Conservation (phyloP, 2,888 invertebrate species). For the Limnephilus marmoratus region DNA sequence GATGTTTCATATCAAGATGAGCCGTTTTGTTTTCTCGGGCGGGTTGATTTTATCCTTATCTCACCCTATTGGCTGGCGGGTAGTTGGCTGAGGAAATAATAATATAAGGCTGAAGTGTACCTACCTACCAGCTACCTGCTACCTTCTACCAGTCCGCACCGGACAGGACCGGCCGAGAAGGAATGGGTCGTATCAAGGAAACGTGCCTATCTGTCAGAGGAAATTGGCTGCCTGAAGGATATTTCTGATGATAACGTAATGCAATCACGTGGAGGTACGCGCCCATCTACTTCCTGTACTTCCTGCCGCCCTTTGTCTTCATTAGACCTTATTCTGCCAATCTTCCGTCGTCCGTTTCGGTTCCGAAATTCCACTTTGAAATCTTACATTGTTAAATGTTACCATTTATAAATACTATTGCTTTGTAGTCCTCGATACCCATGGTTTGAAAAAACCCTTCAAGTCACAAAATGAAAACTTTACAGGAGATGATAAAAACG, state of each 20-base stretch:
- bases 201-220: constrained; percentile 61
- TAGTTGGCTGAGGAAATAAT: constrained; percentile 29
- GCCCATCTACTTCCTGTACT: neutral
- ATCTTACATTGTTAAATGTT: neutral
- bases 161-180: constrained; percentile 37
- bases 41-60: constrained; percentile 56
- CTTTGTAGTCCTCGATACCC: too few species aligned
- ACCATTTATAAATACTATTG: too few species aligned
- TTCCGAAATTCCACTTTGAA: constrained; percentile 9
- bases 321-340: constrained; percentile 49
- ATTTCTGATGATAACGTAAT: constrained; percentile 57
- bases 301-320: constrained; percentile 51
- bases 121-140: too few species aligned
- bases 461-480: too few species aligned
- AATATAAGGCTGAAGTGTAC: constrained; percentile 27
- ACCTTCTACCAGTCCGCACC: neutral
- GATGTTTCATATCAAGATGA: constrained; percentile 58
- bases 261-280: constrained; percentile 47
- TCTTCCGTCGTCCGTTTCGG: constrained; percentile 5
- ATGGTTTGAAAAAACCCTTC: too few species aligned
- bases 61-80: constrained; percentile 35
- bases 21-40: constrained; percentile 62
- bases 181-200: constrained; percentile 61
- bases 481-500: too few species aligned
- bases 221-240: constrained; percentile 55